Percentiles rank a stretch among this genome's conserved stretches.
Conservation (phyloP, 2,113 vertebrate genomes). For the Chunga burmeisteri region DNA sequence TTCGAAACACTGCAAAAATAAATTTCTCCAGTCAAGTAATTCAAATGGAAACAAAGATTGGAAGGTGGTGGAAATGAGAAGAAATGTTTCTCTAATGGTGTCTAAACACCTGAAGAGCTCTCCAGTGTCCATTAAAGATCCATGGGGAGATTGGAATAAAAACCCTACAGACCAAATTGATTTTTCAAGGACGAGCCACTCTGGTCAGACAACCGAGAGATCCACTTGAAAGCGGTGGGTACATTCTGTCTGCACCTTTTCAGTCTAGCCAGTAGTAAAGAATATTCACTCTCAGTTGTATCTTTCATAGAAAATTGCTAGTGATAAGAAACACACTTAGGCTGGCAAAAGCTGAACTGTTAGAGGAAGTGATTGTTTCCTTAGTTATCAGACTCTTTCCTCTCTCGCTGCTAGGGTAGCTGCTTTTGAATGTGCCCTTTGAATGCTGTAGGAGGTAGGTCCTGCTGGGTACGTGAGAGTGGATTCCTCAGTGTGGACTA, state of each 20-base stretch:
- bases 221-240: neutral
- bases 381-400: neutral
- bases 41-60: neutral
- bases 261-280: neutral
- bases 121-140: neutral
- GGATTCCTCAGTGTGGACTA: neutral
- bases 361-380: neutral
- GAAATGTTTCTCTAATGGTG: neutral
- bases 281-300: neutral
- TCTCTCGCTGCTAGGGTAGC: neutral
- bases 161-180: neutral
- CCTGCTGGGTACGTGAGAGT: neutral
- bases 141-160: neutral
- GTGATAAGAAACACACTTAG: neutral
- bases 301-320: neutral
- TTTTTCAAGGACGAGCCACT: neutral
- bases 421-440: neutral
- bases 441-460: neutral
- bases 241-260: neutral
- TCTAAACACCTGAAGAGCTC: neutral
- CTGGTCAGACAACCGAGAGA: neutral
- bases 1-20: neutral
- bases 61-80: neutral
- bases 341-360: neutral
- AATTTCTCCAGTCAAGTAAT: neutral